phyloP scores from a whole-genome alignment of 2,797 vertebrate species.

The Sarcophilus harrisii region DNA sequence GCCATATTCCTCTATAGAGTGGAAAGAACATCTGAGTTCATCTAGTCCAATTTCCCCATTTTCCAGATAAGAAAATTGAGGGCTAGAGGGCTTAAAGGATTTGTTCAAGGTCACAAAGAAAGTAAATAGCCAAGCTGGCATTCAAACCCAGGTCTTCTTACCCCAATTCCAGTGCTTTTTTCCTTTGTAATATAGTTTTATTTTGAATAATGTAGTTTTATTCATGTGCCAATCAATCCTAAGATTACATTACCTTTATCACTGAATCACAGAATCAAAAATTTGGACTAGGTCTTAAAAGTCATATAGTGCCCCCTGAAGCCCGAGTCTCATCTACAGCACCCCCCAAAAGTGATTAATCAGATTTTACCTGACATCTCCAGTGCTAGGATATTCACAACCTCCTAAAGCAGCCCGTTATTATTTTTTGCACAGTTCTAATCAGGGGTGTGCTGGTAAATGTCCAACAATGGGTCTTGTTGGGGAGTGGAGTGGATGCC shows the following conservation, averaged over 20 bases:
- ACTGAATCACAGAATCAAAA: neutral
- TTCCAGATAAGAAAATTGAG: neutral
- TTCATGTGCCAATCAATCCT: neutral
- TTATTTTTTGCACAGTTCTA: neutral
- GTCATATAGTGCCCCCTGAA: neutral
- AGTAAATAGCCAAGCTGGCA: neutral
- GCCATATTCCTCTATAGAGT: neutral
- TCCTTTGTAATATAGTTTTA: neutral
- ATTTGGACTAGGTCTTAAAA: neutral
- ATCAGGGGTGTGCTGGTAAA: neutral
- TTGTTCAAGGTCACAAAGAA: neutral
- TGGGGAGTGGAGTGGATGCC: neutral
- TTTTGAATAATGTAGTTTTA: neutral
- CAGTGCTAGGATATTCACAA: neutral
- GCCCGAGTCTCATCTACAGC: neutral
- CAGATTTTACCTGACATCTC: neutral
- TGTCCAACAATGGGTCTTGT: neutral
- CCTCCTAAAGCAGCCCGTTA: neutral
- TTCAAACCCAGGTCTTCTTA: neutral
- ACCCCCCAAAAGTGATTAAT: neutral
- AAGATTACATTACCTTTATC: neutral
- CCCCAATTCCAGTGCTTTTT: neutral
- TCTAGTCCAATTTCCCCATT: neutral
- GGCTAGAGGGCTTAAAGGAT: neutral
- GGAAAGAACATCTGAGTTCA: neutral